Evolutionary conservation across 1,140 invertebrate species (phyloP).

Genomic region (Drosophila eugracilis): DNA sequence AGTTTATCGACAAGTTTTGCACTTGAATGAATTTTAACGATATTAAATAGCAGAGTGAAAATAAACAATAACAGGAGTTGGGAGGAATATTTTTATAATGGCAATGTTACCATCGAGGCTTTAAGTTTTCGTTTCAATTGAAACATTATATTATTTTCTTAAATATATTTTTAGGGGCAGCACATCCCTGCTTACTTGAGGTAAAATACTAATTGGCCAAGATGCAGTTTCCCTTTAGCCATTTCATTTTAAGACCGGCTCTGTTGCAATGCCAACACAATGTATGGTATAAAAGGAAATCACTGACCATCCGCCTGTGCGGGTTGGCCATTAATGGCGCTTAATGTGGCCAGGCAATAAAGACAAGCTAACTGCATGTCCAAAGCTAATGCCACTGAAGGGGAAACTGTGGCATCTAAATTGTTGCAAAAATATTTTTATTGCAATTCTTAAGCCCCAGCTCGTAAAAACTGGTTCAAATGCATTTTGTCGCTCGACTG

Average conservation of each 20-base stretch:
- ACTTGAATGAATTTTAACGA: constrained; percentile 71
- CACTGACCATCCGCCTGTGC: constrained; percentile 40
- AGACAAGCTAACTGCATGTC: constrained; percentile 66
- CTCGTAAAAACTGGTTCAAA: constrained; percentile 73
- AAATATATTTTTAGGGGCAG: not conserved
- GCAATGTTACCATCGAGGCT: not conserved
- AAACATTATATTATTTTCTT: too few relatives aligned
- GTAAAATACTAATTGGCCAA: constrained; percentile 62
- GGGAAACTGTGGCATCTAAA: constrained; percentile 66
- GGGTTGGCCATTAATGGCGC: constrained; percentile 65
- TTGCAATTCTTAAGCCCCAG: constrained; percentile 64
- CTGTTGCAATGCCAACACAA: constrained; percentile 29
- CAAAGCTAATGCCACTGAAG: constrained; percentile 40
- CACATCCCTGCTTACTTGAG: constrained; percentile 12
- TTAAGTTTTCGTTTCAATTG: not conserved
- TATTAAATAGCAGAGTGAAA: constrained; percentile 55
- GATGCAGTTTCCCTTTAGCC: constrained; percentile 20
- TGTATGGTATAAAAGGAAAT: constrained; percentile 53
- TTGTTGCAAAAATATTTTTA: constrained; percentile 79
- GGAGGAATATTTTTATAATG: constrained; percentile 6
- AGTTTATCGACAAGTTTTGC: constrained; percentile 74
- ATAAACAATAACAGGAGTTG: constrained; percentile 32
- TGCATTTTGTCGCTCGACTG: constrained; percentile 74
- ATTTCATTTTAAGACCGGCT: constrained; percentile 35
- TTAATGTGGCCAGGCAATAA: constrained; percentile 66